These are phyloP conservation scores for Hippotragus niger DNA, from an alignment of 2,113 vertebrate genomes.

Conservation along the genomic window DNA sequence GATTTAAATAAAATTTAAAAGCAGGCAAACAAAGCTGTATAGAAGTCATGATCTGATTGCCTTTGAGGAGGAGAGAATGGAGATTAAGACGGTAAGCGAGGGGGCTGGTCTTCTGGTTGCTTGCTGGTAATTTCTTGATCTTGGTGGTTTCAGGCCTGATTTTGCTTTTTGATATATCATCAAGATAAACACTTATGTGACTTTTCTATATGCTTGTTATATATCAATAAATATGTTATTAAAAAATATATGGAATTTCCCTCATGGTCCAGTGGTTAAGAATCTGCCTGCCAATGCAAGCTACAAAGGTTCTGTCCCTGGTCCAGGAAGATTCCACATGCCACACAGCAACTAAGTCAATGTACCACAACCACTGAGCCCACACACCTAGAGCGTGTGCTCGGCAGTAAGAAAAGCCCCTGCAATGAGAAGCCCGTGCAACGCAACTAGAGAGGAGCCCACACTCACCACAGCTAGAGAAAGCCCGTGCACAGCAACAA, in stretches of 20 bases:
- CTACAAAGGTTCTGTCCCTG: neutral
- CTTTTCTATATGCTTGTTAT: neutral
- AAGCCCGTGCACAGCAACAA: neutral
- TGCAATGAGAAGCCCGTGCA: fast-evolving
- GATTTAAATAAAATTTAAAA: neutral
- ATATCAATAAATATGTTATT: neutral
- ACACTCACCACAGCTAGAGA: neutral
- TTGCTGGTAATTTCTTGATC: neutral
- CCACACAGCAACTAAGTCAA: neutral
- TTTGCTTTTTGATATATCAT: neutral
- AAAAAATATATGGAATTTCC: neutral
- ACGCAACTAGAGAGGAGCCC: neutral
- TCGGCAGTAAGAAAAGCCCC: neutral
- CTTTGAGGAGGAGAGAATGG: neutral
- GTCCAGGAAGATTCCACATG: neutral
- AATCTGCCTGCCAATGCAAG: neutral
- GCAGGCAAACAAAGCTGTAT: neutral
- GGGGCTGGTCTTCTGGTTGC: neutral
- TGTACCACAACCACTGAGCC: neutral
- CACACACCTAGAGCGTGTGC: neutral
- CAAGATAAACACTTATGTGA: neutral
- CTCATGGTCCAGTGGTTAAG: neutral
- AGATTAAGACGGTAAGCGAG: neutral
- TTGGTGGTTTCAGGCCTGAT: neutral
- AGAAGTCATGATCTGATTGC: neutral